Conservation (phyloP, 2,113 vertebrate species). For the Ciconia maguari region DNA sequence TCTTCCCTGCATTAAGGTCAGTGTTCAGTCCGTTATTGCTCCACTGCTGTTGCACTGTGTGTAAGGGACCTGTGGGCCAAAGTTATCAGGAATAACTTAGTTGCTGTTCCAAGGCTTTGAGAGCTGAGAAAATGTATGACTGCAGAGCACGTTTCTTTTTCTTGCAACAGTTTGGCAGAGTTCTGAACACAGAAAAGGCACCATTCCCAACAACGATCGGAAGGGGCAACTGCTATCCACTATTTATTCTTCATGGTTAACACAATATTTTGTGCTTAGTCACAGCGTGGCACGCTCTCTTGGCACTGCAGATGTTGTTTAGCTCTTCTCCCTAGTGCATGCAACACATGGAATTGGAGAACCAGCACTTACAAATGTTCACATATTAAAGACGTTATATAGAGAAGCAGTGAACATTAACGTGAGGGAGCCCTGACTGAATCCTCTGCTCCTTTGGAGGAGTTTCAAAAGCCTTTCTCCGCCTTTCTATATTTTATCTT, state of each 20-base stretch:
- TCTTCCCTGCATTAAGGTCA: not conserved
- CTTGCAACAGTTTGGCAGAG: not conserved
- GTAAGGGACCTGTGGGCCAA: not conserved
- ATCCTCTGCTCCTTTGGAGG: not conserved
- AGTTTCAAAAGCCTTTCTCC: not conserved
- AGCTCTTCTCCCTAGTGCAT: not conserved
- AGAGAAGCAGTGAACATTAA: not conserved
- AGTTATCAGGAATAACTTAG: not conserved
- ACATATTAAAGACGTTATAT: not conserved
- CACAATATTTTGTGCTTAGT: not conserved
- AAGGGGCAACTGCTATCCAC: not conserved
- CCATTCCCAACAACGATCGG: not conserved
- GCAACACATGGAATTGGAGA: not conserved
- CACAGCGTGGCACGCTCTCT: not conserved
- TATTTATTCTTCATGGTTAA: not conserved
- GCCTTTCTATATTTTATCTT: not conserved
- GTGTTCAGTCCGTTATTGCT: not conserved
- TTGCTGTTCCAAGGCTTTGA: not conserved
- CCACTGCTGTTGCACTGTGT: not conserved
- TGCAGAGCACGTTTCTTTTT: not conserved
- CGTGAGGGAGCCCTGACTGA: not conserved
- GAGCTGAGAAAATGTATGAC: not conserved
- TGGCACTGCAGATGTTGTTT: constrained; percentile 1
- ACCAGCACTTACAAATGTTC: not conserved
- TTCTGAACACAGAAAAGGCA: not conserved